Evolutionary conservation across 2,113 vertebrate genomes (phyloP), one percentile per base, ranked within the genome.

Genomic region (Acanthisitta chloris): DNA sequence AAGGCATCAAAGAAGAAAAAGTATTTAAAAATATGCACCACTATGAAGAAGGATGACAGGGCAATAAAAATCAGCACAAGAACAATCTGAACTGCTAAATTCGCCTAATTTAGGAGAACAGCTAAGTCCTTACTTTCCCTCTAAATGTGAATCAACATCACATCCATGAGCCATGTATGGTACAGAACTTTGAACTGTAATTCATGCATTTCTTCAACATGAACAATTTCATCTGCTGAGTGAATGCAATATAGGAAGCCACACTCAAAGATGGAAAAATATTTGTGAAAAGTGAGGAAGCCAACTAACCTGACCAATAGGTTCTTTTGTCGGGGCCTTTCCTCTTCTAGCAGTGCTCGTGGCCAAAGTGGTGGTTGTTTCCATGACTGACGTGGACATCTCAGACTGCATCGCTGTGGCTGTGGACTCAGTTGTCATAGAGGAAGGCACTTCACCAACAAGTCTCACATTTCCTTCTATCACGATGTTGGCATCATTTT

Each of bases 381-480:
- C 99, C 99, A 99, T 99, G 95, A 99, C 99, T 62, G 99, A 99
- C 1, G 99, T 99, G 97, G 99, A 99, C 91, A 99, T 99, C 96
- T 99, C 99, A 0, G 99, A 99, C 95, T 99, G 99, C 98, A 99
- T 99, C 65, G 99, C 99, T n/a, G 99, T 99, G 88, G 99, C 99
- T 69, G 99, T 99, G 67, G 99, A 99, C 98, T 99, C 99, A 0
- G 99, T 99, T n/a, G 99, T 99, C 98, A 99, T 99, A 82, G 99
- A 99, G 95, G 99, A 99, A 97, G 99, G 99, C 77, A 99, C 99
- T 96, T 99, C 99, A 95, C 99, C 99, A 88, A 99, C 99, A 93
- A 99, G 99, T 96, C 99, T 99, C 98, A 99, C 99, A 71, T 99
- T 99, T 93, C 99, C 99, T 95, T 99, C 98, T 97, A 99, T 99